A percentile compares a stretch with the other conserved stretches of the same genome.
phyloP scores from a whole-genome alignment of 2,888 invertebrate genomes.

The Trileptium ribeirensis region DNA sequence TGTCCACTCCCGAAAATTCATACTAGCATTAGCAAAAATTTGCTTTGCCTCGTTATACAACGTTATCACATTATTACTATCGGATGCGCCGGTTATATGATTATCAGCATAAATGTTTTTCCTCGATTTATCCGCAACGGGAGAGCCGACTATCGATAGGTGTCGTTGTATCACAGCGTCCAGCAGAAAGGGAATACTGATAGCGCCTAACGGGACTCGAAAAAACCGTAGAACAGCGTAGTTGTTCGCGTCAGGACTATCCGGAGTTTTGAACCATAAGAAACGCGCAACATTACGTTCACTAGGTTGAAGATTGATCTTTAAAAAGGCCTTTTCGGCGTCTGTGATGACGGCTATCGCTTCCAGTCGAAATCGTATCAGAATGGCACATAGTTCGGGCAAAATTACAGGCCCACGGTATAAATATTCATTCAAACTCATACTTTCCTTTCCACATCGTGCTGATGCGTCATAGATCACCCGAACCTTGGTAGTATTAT shows the following conservation, averaged over 20 bases:
- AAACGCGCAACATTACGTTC: slow-evolving; percentile 32
- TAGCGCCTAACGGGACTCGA: slow-evolving; percentile 35
- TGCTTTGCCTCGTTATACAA: slow-evolving; percentile 26
- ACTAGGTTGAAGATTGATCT: slow-evolving; percentile 26
- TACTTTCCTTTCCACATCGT: background rate
- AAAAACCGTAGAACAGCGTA: too few species aligned
- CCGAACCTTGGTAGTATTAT: slow-evolving; percentile 34
- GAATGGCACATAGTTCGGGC: slow-evolving; percentile 24
- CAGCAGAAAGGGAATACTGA: slow-evolving; percentile 30
- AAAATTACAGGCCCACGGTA: slow-evolving; percentile 31
- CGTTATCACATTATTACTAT: slow-evolving; percentile 6
- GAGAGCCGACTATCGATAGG: background rate
- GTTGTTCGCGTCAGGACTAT: too few species aligned
- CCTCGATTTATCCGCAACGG: background rate
- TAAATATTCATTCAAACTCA: slow-evolving; percentile 32
- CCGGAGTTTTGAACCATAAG: too few species aligned
- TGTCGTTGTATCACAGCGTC: slow-evolving; percentile 16
- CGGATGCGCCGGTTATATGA: slow-evolving; percentile 9
- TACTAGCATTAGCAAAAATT: slow-evolving; percentile 21
- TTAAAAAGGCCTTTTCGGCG: slow-evolving; percentile 39
- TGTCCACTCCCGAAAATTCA: slow-evolving; percentile 25
- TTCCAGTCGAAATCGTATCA: slow-evolving; percentile 29
- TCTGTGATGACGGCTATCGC: slow-evolving; percentile 29
- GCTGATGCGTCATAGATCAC: slow-evolving; percentile 39
- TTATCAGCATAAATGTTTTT: slow-evolving; percentile 35